A percentile compares a stretch with the other conserved stretches of the same genome.
Conservation (phyloP, 2,113 vertebrate genomes). For the Thryonomys swinderianus region DNA sequence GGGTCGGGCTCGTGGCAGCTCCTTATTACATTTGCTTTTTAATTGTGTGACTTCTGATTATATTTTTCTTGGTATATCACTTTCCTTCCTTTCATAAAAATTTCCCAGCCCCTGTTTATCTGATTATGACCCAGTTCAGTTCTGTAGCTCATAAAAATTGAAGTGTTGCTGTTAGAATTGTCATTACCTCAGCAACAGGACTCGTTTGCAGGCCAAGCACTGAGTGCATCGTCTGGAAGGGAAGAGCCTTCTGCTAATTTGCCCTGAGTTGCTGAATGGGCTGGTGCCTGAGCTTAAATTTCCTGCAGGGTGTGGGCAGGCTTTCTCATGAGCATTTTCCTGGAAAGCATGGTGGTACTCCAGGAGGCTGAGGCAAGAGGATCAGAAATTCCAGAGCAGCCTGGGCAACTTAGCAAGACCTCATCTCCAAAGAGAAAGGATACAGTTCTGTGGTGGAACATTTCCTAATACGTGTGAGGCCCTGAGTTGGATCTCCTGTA, state of each 20-base stretch:
- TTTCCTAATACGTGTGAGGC: neutral
- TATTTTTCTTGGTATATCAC: neutral
- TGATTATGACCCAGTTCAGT: neutral
- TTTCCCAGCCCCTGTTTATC: neutral
- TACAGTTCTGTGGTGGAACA: neutral
- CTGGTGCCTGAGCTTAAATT: neutral
- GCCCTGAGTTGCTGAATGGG: neutral
- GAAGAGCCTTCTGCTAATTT: neutral
- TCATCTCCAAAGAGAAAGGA: neutral
- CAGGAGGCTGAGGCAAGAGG: neutral
- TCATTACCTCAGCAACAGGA: neutral
- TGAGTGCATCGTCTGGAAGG: rapidly evolving
- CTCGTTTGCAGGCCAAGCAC: neutral
- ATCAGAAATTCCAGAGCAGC: neutral
- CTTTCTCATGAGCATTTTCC: neutral
- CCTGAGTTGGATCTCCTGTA: neutral
- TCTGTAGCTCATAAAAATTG: neutral
- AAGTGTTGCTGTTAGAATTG: neutral
- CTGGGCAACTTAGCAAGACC: neutral
- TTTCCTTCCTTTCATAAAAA: neutral
- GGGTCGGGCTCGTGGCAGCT: neutral
- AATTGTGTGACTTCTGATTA: neutral
- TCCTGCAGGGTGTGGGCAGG: neutral
- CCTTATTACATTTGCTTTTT: neutral
- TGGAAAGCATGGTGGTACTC: neutral